These are phyloP conservation scores for Vulpes ferrilata DNA, from an alignment of 2,113 vertebrate species.

Conservation along the genomic window DNA sequence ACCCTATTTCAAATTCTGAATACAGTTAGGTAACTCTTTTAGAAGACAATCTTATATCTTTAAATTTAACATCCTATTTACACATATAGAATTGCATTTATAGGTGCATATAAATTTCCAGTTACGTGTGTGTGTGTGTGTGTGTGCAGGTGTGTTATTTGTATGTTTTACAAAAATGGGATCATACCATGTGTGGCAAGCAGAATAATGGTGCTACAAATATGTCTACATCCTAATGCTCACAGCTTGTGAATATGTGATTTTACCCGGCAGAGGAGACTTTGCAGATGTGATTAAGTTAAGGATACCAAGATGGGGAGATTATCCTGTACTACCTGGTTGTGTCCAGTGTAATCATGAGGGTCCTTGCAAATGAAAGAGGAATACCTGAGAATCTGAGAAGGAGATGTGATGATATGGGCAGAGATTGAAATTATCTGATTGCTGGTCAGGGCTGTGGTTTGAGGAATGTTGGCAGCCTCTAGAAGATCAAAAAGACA, in stretches of 20 bases:
- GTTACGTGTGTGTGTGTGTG: background rate
- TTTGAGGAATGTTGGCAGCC: background rate
- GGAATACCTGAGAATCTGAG: background rate
- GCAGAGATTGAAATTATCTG: background rate
- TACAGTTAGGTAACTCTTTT: background rate
- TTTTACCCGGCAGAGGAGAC: background rate
- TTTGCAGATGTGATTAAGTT: background rate
- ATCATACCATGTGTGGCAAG: background rate
- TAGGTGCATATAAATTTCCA: background rate
- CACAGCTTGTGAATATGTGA: background rate
- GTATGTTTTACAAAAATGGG: background rate
- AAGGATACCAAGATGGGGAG: background rate
- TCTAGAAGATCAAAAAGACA: background rate
- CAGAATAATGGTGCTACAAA: background rate
- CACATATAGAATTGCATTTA: background rate
- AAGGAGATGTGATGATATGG: no score
- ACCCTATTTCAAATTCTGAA: background rate
- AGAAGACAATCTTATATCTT: background rate
- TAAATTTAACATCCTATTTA: background rate
- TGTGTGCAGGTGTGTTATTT: background rate
- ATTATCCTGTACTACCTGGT: background rate
- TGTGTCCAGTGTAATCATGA: background rate
- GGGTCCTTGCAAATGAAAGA: background rate
- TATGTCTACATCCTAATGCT: background rate
- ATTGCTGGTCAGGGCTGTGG: background rate